Percentiles rank a stretch among this genome's conserved stretches.
These are phyloP conservation scores for Squalus acanthias DNA, from an alignment of 2,797 vertebrate species.

Conservation along the genomic window DNA sequence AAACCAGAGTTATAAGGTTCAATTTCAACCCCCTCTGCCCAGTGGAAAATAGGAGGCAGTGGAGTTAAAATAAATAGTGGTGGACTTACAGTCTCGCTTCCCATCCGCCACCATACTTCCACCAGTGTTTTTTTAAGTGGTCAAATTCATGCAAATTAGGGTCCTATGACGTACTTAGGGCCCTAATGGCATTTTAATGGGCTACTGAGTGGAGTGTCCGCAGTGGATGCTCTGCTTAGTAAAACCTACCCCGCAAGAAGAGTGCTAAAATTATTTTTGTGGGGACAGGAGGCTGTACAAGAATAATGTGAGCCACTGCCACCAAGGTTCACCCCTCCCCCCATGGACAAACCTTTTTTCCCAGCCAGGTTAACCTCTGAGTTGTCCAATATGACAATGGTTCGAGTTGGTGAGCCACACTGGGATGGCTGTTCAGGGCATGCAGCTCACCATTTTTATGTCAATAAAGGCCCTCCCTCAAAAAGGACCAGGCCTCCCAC, in stretches of 20 bases:
- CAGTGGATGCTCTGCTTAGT: neutral
- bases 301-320: no score
- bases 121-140: neutral
- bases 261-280: neutral
- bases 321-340: no score
- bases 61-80: neutral
- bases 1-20: neutral
- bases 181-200: neutral
- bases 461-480: no score
- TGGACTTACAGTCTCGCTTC: neutral
- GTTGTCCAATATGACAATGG: no score
- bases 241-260: neutral
- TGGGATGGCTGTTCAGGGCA: no score
- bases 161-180: neutral
- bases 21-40: neutral
- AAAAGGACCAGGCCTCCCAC: no score
- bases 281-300: neutral
- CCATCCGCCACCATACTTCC: neutral
- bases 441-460: no score
- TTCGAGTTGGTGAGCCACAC: no score
- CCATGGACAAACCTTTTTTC: no score
- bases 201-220: neutral
- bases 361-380: no score
- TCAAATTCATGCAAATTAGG: neutral
- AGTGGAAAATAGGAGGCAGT: neutral